These are phyloP conservation scores for Philhelius pedissequus DNA, from an alignment of 2,888 invertebrate genomes.

Conservation along the genomic window DNA sequence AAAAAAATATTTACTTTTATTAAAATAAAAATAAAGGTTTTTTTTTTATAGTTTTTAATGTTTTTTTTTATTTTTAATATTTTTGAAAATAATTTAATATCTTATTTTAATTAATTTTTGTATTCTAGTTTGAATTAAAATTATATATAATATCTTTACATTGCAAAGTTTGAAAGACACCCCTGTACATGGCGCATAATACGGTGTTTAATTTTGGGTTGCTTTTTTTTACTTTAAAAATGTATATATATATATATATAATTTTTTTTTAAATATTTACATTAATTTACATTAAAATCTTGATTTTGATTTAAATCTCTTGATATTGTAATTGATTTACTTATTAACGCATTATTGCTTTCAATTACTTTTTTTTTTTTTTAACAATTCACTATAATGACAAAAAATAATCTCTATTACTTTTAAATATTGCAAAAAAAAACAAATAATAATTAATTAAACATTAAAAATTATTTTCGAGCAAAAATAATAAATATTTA, in stretches of 20 bases:
- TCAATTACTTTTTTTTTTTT: constrained; percentile 25
- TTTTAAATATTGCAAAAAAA: constrained; percentile 65
- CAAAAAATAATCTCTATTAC: constrained; percentile 6
- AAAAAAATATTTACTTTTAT: no score
- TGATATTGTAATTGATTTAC: constrained; percentile 33
- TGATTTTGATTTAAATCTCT: constrained; percentile 12
- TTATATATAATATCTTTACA: constrained; percentile 33
- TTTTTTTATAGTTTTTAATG: constrained; percentile 30
- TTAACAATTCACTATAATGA: constrained; percentile 19
- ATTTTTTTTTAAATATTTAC: constrained; percentile 35
- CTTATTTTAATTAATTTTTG: constrained; percentile 31
- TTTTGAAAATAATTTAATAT: constrained; percentile 62
- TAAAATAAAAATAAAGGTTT: not conserved
- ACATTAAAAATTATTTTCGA: constrained; percentile 9
- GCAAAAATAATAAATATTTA: constrained; percentile 37
- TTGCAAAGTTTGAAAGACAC: constrained; percentile 53
- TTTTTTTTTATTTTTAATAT: constrained; percentile 13
- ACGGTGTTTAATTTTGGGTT: constrained; percentile 33
- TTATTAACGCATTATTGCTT: constrained; percentile 57
- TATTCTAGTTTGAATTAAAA: not conserved
- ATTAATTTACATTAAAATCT: constrained; percentile 30
- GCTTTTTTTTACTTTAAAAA: not conserved
- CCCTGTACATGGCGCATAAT: constrained; percentile 25
- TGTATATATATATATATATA: not conserved
- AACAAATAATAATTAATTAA: constrained; percentile 18